Conservation (phyloP, 2,888 invertebrate genomes). For the Oithona nana region DNA sequence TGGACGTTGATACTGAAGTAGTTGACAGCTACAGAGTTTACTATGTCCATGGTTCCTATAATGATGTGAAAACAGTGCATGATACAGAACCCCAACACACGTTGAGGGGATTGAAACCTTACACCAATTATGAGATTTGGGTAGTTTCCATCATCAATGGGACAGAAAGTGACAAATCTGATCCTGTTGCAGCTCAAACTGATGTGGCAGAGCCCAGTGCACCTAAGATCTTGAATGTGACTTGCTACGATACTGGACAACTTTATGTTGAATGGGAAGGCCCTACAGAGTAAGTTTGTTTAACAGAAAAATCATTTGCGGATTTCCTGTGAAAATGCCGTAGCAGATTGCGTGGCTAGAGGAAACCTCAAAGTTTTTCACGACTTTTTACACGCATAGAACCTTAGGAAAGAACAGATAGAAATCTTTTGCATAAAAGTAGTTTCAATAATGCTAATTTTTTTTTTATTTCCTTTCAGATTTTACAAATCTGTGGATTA, state of each 20-base stretch:
- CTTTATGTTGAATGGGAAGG: slow-evolving; percentile 64
- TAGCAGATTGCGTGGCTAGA: no score
- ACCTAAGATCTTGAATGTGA: slow-evolving; percentile 58
- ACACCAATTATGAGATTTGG: neutral
- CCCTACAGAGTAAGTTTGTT: slow-evolving; percentile 47
- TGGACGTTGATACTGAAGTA: slow-evolving; percentile 19
- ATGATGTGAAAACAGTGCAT: slow-evolving; percentile 39
- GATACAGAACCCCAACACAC: slow-evolving; percentile 22
- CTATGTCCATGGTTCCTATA: slow-evolving; percentile 46
- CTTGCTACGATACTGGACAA: slow-evolving; percentile 56
- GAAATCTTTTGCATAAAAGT: no score
- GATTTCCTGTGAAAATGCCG: no score
- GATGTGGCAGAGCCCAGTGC: slow-evolving; percentile 66
- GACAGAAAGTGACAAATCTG: slow-evolving; percentile 31
- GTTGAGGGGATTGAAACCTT: neutral
- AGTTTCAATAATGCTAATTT: no score
- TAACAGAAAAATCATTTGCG: no score
- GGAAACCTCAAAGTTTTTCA: no score
- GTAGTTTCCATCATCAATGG: neutral
- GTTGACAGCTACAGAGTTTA: slow-evolving; percentile 48
- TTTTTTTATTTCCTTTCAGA: no score
- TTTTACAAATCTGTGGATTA: slow-evolving; percentile 61
- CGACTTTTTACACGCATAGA: no score
- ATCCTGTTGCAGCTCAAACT: slow-evolving; percentile 49
- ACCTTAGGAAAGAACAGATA: no score